Evolutionary conservation across 2,888 invertebrate species (phyloP).

Genomic region (Pyrocoelia pectoralis): DNA sequence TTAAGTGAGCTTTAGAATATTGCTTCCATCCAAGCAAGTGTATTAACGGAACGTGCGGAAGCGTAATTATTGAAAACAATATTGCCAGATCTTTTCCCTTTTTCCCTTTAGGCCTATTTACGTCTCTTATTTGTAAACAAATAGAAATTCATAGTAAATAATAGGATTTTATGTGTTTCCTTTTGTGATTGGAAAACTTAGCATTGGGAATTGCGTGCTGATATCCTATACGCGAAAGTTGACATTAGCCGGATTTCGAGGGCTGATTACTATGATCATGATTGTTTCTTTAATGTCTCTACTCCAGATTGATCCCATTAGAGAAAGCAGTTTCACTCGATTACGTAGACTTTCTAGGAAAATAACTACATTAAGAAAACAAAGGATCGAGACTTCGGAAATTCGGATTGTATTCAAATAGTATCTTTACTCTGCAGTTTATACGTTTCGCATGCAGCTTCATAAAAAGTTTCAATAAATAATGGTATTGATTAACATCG

Average conservation of each 20-base stretch:
- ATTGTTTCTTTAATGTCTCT: constrained; percentile 9
- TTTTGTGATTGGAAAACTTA: constrained; percentile 6
- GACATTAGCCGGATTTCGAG: constrained; percentile 8
- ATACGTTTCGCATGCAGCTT: no score
- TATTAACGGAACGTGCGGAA: background rate
- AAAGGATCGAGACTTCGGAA: background rate
- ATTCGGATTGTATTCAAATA: background rate
- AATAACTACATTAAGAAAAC: constrained; percentile 6
- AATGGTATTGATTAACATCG: no score
- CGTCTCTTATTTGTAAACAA: background rate
- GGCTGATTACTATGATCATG: constrained; percentile 8
- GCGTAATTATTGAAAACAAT: constrained; percentile 1
- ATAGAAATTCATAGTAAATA: background rate
- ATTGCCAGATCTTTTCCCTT: background rate
- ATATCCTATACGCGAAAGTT: constrained; percentile 1
- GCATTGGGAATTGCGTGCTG: constrained; percentile 7
- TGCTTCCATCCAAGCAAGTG: background rate
- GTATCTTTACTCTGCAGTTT: no score
- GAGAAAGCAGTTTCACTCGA: background rate
- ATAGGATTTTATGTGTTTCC: background rate
- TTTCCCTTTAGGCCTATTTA: background rate
- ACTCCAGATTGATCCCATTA: constrained; percentile 11
- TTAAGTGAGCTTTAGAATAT: constrained; percentile 1
- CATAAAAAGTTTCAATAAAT: no score
- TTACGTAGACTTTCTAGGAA: constrained; percentile 3